Conservation (phyloP, 2,113 vertebrate genomes). For the Galeopterus variegatus region DNA sequence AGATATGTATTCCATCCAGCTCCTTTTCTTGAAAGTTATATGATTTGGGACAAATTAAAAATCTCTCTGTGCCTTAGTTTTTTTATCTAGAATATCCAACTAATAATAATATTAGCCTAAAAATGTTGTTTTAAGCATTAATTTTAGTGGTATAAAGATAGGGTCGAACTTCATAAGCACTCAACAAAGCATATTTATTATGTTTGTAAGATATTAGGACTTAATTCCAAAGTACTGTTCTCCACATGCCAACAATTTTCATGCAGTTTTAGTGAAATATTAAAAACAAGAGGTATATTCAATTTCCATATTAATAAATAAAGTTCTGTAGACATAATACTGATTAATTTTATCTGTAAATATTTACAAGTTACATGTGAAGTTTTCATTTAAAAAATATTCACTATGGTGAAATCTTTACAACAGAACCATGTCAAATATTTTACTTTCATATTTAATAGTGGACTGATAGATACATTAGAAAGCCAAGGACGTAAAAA, state of each 20-base stretch:
- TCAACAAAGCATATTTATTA: neutral
- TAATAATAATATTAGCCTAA: neutral
- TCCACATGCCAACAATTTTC: neutral
- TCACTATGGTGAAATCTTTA: neutral
- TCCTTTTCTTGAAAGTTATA: neutral
- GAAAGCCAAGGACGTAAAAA: neutral
- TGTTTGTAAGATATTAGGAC: neutral
- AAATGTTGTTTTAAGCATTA: neutral
- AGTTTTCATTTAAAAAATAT: neutral
- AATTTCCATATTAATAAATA: neutral
- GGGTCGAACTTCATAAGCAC: neutral
- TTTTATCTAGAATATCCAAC: neutral
- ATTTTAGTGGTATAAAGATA: neutral
- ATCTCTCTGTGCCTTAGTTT: neutral
- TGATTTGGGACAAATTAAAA: neutral
- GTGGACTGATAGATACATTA: neutral
- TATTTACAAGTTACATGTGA: neutral
- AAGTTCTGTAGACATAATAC: neutral
- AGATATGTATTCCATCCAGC: neutral
- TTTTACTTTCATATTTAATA: neutral
- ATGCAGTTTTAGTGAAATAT: neutral
- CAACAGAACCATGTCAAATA: neutral
- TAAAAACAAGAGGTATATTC: neutral
- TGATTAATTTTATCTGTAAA: slow-evolving; percentile 27
- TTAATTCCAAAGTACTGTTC: neutral